Conservation (phyloP, 2,113 vertebrate species). For the Eurystomus gularis region DNA sequence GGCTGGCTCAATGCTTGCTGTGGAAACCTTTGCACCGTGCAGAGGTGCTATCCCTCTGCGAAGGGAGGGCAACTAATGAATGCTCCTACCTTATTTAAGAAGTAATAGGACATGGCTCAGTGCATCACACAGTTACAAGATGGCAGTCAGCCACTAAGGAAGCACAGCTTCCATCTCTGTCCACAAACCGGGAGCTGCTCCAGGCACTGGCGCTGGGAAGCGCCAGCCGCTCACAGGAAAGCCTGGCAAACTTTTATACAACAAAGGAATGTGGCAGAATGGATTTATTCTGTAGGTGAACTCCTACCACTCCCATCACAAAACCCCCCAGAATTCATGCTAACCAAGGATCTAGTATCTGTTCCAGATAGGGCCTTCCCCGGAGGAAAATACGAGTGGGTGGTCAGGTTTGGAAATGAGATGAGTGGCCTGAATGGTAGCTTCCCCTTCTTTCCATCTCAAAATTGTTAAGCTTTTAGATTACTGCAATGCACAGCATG, state of each 20-base stretch:
- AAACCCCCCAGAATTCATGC: slow-evolving; percentile 36
- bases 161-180: neutral
- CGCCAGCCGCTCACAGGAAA: neutral
- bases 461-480: neutral
- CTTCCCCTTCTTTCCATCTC: neutral
- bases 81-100: neutral
- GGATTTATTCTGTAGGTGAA: slow-evolving; percentile 40
- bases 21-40: neutral
- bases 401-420: slow-evolving; percentile 57
- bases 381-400: slow-evolving; percentile 27
- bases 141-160: neutral
- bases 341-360: slow-evolving; percentile 36
- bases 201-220: neutral
- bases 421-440: neutral
- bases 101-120: neutral
- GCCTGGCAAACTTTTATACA: neutral
- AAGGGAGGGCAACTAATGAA: neutral
- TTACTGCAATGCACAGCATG: neutral
- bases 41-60: neutral
- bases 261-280: neutral
- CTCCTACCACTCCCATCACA: neutral
- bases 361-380: slow-evolving; percentile 58
- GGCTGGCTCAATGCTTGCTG: neutral
- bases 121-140: fast-evolving
- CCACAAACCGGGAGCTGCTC: neutral